phyloP scores from a whole-genome alignment of 2,888 invertebrate species.

The Cantharis lateralis region DNA sequence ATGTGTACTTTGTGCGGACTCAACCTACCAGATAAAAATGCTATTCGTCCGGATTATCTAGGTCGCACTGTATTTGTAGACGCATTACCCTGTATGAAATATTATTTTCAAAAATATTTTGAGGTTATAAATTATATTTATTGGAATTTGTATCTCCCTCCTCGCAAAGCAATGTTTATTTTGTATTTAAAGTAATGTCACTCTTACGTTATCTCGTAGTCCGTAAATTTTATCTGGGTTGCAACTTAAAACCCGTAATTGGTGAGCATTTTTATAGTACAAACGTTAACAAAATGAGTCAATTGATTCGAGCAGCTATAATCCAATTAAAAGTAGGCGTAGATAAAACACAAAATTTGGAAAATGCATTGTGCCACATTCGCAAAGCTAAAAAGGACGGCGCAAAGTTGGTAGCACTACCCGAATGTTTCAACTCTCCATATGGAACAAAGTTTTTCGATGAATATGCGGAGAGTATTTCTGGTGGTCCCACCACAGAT shows the following conservation, averaged over 20 bases:
- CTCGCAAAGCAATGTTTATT: not conserved
- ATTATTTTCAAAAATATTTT: not conserved
- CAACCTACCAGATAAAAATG: too few species aligned
- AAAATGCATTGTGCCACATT: slow-evolving; percentile 72
- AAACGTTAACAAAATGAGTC: not conserved
- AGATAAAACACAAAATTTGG: slow-evolving; percentile 77
- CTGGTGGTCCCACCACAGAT: slow-evolving; percentile 74
- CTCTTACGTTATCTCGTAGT: not conserved
- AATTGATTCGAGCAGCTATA: slow-evolving; percentile 64
- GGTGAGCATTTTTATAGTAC: not conserved
- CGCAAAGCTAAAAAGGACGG: slow-evolving; percentile 67
- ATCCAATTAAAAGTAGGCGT: slow-evolving; percentile 81
- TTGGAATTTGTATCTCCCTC: not conserved
- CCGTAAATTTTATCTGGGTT: not conserved
- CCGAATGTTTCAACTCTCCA: slow-evolving; percentile 94
- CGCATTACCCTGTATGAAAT: not conserved
- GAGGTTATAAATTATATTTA: not conserved
- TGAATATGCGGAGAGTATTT: slow-evolving; percentile 85
- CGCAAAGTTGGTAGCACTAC: slow-evolving; percentile 70
- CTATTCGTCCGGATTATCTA: too few species aligned
- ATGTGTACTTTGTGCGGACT: too few species aligned
- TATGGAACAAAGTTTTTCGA: slow-evolving; percentile 86
- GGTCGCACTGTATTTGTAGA: not conserved
- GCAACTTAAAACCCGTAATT: not conserved
- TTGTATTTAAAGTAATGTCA: not conserved